A percentile compares a stretch with the other conserved stretches of the same genome.
These are phyloP conservation scores for Chionodraco myersi DNA, from an alignment of 2,113 vertebrate species.

Conservation along the genomic window DNA sequence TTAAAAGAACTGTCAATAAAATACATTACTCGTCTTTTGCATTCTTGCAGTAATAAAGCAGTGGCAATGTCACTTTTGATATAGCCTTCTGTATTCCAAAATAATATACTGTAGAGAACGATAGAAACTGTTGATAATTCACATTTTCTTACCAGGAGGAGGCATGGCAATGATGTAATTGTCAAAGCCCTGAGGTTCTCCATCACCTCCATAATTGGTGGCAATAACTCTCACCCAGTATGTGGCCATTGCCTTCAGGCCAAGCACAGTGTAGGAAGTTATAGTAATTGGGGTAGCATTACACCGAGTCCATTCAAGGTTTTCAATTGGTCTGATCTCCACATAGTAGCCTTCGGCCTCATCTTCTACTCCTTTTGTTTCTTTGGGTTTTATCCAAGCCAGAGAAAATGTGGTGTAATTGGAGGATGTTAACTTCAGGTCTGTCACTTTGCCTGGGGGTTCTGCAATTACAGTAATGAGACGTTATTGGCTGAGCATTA, in stretches of 20 bases:
- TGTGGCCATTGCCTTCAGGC: conserved; percentile 82
- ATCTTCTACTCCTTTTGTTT: conserved; percentile 73
- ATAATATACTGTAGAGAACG: neutral
- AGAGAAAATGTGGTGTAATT: conserved; percentile 85
- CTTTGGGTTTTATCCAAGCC: conserved; percentile 87
- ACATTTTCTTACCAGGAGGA: conserved; percentile 76
- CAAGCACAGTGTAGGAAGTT: conserved; percentile 85
- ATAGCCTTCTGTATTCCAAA: neutral
- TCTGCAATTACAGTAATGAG: conserved; percentile 76
- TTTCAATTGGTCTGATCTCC: conserved; percentile 84
- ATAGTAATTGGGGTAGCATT: conserved; percentile 76
- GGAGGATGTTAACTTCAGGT: conserved; percentile 86
- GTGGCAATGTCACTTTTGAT: too few species aligned
- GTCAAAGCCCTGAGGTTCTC: conserved; percentile 83
- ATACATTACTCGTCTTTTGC: too few species aligned
- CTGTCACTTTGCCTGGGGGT: conserved; percentile 86
- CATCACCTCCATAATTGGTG: conserved; percentile 83
- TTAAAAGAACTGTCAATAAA: neutral
- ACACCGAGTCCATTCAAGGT: conserved; percentile 86
- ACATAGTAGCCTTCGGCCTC: conserved; percentile 88
- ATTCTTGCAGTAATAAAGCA: too few species aligned
- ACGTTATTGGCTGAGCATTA: conserved; percentile 3
- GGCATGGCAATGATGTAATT: conserved; percentile 78
- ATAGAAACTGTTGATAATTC: neutral
- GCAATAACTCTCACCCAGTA: conserved; percentile 89